phyloP scores from a whole-genome alignment of 37 sponge, comb jelly and placozoan genomes.

The Agelas oroides region DNA sequence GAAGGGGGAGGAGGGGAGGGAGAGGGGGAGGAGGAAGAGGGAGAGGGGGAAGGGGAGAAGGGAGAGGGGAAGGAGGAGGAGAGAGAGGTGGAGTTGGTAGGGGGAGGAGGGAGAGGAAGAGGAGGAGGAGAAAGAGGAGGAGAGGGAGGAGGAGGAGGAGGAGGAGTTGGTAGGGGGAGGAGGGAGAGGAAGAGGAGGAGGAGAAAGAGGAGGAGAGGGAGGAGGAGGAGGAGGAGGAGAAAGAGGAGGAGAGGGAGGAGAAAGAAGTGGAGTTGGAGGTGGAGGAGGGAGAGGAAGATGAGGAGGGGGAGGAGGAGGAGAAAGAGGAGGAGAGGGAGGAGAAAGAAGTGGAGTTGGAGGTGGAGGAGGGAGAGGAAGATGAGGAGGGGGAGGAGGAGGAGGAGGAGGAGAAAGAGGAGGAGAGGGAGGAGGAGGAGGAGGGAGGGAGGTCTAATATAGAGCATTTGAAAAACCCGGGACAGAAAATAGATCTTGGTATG shows the following conservation, averaged over 20 bases:
- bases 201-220: not conserved
- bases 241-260: not conserved
- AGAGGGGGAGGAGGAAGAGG: not conserved
- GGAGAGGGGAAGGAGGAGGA: not conserved
- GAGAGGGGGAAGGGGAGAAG: not conserved
- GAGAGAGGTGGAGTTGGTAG: too few species aligned
- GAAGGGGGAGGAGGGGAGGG: too few species aligned
- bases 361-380: not conserved
- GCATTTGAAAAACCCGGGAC: not conserved
- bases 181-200: not conserved
- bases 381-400: not conserved
- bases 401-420: not conserved
- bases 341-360: too few species aligned
- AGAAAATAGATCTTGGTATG: not conserved
- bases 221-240: not conserved
- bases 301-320: not conserved
- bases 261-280: too few species aligned
- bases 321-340: not conserved
- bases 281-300: not conserved
- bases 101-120: not conserved
- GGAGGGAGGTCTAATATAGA: not conserved
- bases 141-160: not conserved
- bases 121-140: conserved; percentile 8
- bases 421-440: too few species aligned
- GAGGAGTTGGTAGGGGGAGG: too few species aligned